Base-by-base conservation (phyloP, 2,888 invertebrate species). In the Elegia similella region DNA sequence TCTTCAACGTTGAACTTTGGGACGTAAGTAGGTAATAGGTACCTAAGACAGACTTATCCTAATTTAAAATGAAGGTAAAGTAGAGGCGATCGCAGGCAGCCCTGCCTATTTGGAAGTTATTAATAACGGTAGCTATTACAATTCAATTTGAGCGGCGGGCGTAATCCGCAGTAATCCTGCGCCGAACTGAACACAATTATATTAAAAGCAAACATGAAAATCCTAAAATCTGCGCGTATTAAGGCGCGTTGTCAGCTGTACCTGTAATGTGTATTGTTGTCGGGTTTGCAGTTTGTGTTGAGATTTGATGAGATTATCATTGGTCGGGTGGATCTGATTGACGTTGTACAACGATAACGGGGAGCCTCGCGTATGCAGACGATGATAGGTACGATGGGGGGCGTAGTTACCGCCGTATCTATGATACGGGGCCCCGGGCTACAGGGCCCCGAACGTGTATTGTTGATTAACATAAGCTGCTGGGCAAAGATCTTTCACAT, bases 81-180 rank as follows among this genome's bases (percentile, higher is more conserved):
- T 12, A 38, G 2, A 38, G 10, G 38, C 5, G 12, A 38, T 12
- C 12, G 23, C 47, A 30, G 58, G n/a, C 80, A 84, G 64, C 84
- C 85, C 86, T 86, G 73, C 56, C 56, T 34, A 70, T 68, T 67
- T 67, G 69, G 67, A 69, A 76, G 85, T 86, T 88, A 87, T 88
- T 89, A 89, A 89, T 87, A 88, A 83, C 84, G 83, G 78, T 70
- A 81, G 83, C 79, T 86, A 89, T 89, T 88, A 89, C 89, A 89
- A 89, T 88, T 88, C 89, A 88, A 90, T 90, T 88, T 88, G 82
- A 82, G 74, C 84, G 77, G 75, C 63, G 58, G 59, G 59, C 75
- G 80, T 88, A 89, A 88, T 87, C 89, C 86, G 69, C 68, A 76
- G 48, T 56, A 48, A 56, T 67, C 67, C 67, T 67, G 66, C 66